A percentile compares a stretch with the other conserved stretches of the same genome.
Conservation (phyloP, 2,113 vertebrate species). For the Catharus fuscescens region DNA sequence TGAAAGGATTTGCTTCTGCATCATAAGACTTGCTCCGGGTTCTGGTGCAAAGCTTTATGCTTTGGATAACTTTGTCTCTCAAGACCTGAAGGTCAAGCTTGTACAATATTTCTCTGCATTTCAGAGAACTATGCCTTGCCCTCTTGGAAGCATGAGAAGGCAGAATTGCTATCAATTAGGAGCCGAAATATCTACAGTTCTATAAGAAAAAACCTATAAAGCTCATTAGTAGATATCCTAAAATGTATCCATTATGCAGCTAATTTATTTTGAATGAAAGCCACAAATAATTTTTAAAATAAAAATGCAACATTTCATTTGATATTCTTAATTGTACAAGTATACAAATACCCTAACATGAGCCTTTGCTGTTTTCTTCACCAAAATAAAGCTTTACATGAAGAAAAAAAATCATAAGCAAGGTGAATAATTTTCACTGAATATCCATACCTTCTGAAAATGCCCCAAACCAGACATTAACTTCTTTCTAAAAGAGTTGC, state of each 20-base stretch:
- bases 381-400: not conserved
- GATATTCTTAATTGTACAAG: not conserved
- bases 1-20: slow-evolving; percentile 6
- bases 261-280: not conserved
- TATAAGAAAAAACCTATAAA: not conserved
- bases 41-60: not conserved
- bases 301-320: not conserved
- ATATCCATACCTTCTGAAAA: not conserved
- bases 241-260: not conserved
- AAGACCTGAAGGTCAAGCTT: not conserved
- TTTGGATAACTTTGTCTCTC: not conserved
- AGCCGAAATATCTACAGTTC: rapidly evolving
- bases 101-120: not conserved
- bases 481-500: not conserved
- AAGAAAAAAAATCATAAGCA: not conserved
- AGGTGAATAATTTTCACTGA: not conserved
- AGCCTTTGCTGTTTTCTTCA: not conserved
- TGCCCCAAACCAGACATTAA: not conserved
- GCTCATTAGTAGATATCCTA: not conserved
- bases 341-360: not conserved
- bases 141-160: not conserved
- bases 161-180: not conserved
- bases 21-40: not conserved
- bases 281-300: not conserved
- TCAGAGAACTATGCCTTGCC: not conserved